Base-by-base conservation (phyloP, 2,888 invertebrate genomes). In the Napeogenes sylphis region DNA sequence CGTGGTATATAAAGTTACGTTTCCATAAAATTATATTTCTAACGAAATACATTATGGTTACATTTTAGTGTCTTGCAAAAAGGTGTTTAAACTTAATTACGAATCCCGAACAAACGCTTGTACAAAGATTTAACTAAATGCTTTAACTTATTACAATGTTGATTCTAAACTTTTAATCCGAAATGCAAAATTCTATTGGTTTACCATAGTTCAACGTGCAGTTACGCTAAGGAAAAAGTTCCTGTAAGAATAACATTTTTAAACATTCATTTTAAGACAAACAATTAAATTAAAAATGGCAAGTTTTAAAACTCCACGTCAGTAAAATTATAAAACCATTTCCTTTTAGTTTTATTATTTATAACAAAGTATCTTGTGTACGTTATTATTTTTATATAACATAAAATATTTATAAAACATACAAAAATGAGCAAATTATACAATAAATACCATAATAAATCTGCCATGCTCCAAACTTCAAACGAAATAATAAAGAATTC, bases 81-180 rank as follows among this genome's bases (percentile, higher is more conserved):
- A 21, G 21, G 30, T 30, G 12, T 21, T 51, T 30, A 30, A 51
- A 51, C 8, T 21, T 51, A 30, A 51, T 51, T 21, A 51, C 12
- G 21, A n/a, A 51, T 12, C 47, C 47, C 6, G n/a, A 47, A 21
- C 8, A n/a, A 14, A 51, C 10, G 51, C 30, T 30, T 4, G 51
- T 51, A 51, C 21, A 51, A 51, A 51, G 6, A 30, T 30, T 30
- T 10, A 30, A 51, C 47, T n/a, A 47, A 47, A 47, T 47, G 47
- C 47, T 47, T 47, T 21, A 47, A 47, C 47, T 47, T 30, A 51
- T 51, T 51, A 51, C 51, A 51, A 51, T 30, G 51, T 51, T 51
- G 51, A 51, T 51, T 51, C 51, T 51, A 51, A 51, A 51, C 51
- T 51, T 51, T 51, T 51, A 51, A 30, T 51, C 6, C 30, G 51